A percentile compares a stretch with the other conserved stretches of the same genome.
Conservation (phyloP, 2,113 vertebrate genomes). For the Hyaena hyaena region DNA sequence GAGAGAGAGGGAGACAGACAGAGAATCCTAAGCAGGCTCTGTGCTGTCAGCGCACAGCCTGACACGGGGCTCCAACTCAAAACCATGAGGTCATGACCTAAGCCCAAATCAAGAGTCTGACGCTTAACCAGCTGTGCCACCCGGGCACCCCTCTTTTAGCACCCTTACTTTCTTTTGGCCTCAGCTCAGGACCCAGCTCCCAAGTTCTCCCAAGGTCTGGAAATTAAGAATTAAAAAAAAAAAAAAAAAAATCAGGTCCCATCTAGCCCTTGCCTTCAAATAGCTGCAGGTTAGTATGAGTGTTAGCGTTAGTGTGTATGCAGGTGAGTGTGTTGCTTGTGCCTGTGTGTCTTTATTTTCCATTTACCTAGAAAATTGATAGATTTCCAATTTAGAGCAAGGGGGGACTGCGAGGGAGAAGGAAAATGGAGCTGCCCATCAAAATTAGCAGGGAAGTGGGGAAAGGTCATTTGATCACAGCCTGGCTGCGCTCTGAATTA, state of each 20-base stretch:
- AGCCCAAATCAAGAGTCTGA: too few relatives aligned
- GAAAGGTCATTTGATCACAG: conserved; percentile 79
- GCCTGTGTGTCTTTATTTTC: conserved; percentile 69
- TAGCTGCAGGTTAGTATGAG: neutral
- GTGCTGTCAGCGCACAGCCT: too few relatives aligned
- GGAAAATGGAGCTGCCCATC: conserved; percentile 78
- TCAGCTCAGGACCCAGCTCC: neutral
- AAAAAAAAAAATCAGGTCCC: neutral
- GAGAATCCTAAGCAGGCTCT: too few relatives aligned
- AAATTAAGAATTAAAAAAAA: neutral
- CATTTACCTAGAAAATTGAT: conserved; percentile 63
- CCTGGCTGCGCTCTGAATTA: conserved; percentile 69
- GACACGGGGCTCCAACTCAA: too few relatives aligned
- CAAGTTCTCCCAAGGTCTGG: neutral
- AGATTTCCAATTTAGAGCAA: conserved; percentile 73
- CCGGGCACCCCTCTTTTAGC: neutral
- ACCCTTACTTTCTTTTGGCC: conserved; percentile 43
- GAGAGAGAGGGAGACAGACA: too few relatives aligned
- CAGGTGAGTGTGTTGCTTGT: conserved; percentile 37
- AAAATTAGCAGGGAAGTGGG: conserved; percentile 71
- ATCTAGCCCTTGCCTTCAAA: neutral
- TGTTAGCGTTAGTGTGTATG: neutral
- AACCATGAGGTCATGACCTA: too few relatives aligned
- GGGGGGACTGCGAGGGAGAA: conserved; percentile 53
- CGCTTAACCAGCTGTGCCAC: too few relatives aligned